Conservation (phyloP, 2,888 invertebrate genomes). For the Acleris literana region DNA sequence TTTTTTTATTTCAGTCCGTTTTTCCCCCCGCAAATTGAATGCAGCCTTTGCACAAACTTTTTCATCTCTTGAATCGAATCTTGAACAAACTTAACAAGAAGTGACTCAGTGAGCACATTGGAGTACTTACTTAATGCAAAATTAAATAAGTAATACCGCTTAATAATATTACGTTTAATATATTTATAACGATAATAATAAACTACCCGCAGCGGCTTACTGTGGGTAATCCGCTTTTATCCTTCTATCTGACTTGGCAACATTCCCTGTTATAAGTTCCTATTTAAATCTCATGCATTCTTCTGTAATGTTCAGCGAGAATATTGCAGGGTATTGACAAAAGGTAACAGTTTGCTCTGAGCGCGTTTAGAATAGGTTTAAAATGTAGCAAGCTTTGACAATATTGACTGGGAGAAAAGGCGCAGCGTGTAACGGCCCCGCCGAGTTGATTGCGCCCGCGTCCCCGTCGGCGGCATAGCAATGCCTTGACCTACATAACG, state of each 20-base stretch:
- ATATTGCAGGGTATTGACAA: not conserved
- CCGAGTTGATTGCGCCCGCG: conserved; percentile 32
- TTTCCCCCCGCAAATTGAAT: too few relatives aligned
- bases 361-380: conserved; percentile 7
- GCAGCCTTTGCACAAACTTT: too few relatives aligned
- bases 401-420: conserved; percentile 25
- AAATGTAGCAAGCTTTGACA: conserved; percentile 21
- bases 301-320: not conserved
- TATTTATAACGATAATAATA: too few relatives aligned
- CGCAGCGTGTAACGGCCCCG: conserved; percentile 26
- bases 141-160: too few relatives aligned
- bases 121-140: too few relatives aligned
- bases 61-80: too few relatives aligned
- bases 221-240: not conserved
- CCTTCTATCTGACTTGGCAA: conserved; percentile 10
- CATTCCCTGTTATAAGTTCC: conserved; percentile 4
- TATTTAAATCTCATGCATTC: conserved; percentile 9
- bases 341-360: conserved; percentile 1
- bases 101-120: too few relatives aligned
- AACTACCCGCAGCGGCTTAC: conserved; percentile 4
- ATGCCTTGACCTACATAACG: conserved; percentile 35
- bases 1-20: too few relatives aligned
- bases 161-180: too few relatives aligned
- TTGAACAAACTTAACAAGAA: too few relatives aligned
- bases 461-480: conserved; percentile 27